Evolutionary conservation across 2,113 vertebrate species (phyloP), one percentile per base, ranked within the genome.

Genomic region (Ranitomeya variabilis): DNA sequence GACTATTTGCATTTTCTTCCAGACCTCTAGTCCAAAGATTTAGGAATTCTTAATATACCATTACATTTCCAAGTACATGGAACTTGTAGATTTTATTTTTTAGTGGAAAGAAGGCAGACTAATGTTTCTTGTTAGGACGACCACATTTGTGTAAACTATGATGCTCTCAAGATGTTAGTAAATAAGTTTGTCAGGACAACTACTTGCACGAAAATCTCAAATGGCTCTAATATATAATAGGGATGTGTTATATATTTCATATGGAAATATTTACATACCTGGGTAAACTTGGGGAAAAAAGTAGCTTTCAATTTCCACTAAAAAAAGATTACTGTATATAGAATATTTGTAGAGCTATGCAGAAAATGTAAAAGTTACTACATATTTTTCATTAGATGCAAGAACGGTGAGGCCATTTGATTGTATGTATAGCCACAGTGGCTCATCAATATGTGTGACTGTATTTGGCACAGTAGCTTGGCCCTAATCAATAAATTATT

Each of bases 121-220:
- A 16, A 6, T 82, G 59, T n/a, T 83, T 26, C 18, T 21, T 51
- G 60, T 66, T 18, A 82, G 59, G 31, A 6, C 18, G 13, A 37
- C 26, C 57, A 83, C 59, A 83, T 82, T 82, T 82, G 31, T 64
- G 37, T 82, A 82, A 82, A 82, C 26, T n/a, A 45, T 31, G 59
- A 64, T 37, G 11, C 19, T 62, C 57, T 62, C 26, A 81, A 19
- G 59, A 19, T 60, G 57, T 37, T 37, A 19, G 57, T 9, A 45
- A 64, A 62, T 18, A 62, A 21, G 7, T 19, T 64, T 15, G 0
- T 16, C 19, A 16, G n/a, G 18, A 59, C 26, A 26, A 23, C 7
- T 60, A 59, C 55, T 59, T 26, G 23, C n/a, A 18, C 26, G 15
- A 37, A 18, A 45, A 51, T 23, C 3, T 15, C 31, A 45, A 51